Evolutionary conservation across 2,113 vertebrate genomes (phyloP).

Genomic region (Jacana jacana): DNA sequence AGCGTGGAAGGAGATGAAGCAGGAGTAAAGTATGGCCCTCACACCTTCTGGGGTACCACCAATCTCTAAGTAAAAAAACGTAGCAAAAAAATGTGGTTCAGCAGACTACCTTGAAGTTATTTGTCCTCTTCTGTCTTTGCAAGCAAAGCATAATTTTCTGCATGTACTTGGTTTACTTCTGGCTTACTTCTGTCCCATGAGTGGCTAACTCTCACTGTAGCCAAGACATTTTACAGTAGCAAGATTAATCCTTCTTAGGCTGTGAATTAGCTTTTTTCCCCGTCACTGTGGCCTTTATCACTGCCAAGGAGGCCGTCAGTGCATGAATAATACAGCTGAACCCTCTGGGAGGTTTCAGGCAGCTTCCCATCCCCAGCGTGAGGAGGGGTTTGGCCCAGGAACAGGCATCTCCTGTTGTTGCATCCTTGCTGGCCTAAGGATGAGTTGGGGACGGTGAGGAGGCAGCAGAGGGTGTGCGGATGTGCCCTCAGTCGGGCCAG

Average conservation of each 20-base stretch:
- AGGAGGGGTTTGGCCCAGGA: background rate
- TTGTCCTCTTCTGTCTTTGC: background rate
- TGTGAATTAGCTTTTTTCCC: conserved; percentile 15
- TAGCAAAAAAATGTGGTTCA: background rate
- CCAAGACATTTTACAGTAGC: conserved; percentile 21
- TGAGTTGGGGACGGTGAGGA: background rate
- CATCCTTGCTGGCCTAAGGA: background rate
- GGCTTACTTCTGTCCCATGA: background rate
- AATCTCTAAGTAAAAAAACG: background rate
- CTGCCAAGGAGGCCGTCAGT: background rate
- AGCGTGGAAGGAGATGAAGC: background rate
- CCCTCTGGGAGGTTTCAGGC: background rate
- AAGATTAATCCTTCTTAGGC: conserved; percentile 46
- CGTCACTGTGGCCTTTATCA: background rate
- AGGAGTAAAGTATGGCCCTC: background rate
- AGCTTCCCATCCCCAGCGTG: background rate
- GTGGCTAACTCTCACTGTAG: background rate
- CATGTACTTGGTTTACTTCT: background rate
- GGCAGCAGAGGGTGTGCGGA: background rate
- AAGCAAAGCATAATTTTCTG: background rate
- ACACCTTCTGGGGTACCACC: background rate
- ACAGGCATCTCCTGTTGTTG: background rate
- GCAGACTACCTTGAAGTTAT: background rate
- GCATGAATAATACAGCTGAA: background rate
- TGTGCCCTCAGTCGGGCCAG: background rate